Conservation (phyloP, 2,797 vertebrate species). For the Eurystomus glaucurus region DNA sequence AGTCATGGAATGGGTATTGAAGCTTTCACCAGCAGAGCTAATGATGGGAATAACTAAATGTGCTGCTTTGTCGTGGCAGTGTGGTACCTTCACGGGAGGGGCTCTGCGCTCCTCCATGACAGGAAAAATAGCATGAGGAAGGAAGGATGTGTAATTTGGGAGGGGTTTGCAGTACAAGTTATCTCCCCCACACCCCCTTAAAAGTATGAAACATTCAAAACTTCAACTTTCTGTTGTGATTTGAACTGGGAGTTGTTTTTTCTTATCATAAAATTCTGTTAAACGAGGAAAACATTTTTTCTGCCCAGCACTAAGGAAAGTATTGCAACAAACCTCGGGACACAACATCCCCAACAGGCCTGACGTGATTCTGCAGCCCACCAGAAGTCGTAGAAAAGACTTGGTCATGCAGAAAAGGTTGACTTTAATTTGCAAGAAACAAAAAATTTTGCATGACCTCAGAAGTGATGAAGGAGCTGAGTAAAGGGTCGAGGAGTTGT, state of each 20-base stretch:
- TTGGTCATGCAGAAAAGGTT: not conserved
- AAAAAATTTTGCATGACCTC: not conserved
- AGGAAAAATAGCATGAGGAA: not conserved
- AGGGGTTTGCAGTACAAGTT: not conserved
- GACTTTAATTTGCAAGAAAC: not conserved
- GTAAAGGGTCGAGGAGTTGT: conserved; percentile 18
- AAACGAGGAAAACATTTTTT: not conserved
- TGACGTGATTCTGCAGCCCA: not conserved
- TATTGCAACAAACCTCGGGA: not conserved
- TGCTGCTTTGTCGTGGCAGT: not conserved
- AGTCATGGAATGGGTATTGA: not conserved
- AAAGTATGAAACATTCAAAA: not conserved
- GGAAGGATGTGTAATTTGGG: not conserved
- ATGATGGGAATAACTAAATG: not conserved
- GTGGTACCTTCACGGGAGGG: fast-evolving
- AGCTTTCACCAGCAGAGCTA: not conserved
- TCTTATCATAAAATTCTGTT: not conserved
- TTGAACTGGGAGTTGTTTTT: not conserved
- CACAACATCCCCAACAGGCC: not conserved
- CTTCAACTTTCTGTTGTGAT: not conserved
- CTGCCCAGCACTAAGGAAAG: not conserved
- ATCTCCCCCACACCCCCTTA: not conserved
- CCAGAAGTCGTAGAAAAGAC: not conserved
- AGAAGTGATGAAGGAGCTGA: not conserved
- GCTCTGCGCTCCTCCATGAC: not conserved